Percentiles rank a stretch among this genome's conserved stretches.
Evolutionary conservation across 1,140 invertebrate species (phyloP).

Genomic region (Lepeophtheirus salmonis): DNA sequence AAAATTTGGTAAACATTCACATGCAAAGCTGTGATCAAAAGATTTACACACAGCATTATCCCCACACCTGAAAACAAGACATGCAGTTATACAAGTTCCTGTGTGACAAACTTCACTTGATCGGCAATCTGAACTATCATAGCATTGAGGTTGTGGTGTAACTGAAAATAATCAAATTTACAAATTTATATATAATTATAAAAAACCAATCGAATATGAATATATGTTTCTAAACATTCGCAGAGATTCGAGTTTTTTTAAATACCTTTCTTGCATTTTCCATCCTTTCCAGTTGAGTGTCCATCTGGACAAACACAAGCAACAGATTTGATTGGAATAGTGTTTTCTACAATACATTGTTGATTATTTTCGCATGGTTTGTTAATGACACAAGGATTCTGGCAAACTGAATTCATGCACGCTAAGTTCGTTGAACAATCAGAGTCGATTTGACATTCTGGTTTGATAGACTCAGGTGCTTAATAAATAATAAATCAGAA

Average conservation of each 20-base stretch:
- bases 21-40: slow-evolving; percentile 24
- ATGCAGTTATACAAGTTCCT: slow-evolving; percentile 10
- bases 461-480: background rate
- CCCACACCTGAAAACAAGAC: slow-evolving; percentile 22
- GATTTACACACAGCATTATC: slow-evolving; percentile 24
- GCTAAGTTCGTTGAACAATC: slow-evolving; percentile 44
- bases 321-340: background rate
- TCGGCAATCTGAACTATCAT: slow-evolving; percentile 46
- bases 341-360: background rate
- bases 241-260: too few relatives aligned
- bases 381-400: slow-evolving; percentile 39
- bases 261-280: background rate
- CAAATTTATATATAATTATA: background rate
- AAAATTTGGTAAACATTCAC: slow-evolving; percentile 25
- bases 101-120: slow-evolving; percentile 9
- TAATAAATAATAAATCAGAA: background rate
- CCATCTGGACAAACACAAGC: background rate
- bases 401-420: slow-evolving; percentile 36
- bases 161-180: background rate
- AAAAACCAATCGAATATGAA: too few relatives aligned
- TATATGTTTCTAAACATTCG: too few relatives aligned
- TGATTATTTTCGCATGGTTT: slow-evolving; percentile 2
- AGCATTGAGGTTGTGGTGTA: slow-evolving; percentile 39
- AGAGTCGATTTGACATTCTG: slow-evolving; percentile 45
- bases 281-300: background rate